Conservation (phyloP, 2,113 vertebrate genomes). For the Thalassarche chlororhynchos region DNA sequence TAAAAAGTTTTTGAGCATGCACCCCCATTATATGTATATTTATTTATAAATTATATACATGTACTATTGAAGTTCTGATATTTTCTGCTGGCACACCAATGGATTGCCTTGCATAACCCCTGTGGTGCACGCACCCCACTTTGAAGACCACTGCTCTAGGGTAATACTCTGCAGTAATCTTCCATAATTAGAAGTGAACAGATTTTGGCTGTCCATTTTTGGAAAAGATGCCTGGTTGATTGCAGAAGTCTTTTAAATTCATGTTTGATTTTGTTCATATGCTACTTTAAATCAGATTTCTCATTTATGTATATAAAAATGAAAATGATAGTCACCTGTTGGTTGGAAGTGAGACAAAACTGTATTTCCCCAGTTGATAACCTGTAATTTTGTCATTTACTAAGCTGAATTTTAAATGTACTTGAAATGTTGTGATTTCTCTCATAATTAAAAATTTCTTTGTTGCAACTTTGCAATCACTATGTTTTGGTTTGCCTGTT, state of each 20-base stretch:
- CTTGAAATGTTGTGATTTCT: background rate
- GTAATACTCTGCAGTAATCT: background rate
- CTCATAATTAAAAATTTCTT: background rate
- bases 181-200: background rate
- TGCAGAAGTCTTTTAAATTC: background rate
- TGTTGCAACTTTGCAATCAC: background rate
- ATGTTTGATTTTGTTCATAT: background rate
- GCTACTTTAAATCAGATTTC: background rate
- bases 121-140: background rate
- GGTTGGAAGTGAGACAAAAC: background rate
- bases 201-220: background rate
- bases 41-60: background rate
- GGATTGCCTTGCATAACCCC: background rate
- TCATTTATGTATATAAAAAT: background rate
- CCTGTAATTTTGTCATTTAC: background rate
- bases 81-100: background rate
- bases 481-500: background rate
- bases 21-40: background rate
- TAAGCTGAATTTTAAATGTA: background rate
- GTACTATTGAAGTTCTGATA: background rate
- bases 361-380: background rate
- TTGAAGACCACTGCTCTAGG: background rate
- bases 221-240: background rate
- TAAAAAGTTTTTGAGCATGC: background rate
- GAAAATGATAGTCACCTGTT: background rate